A percentile compares a stretch with the other conserved stretches of the same genome.
phyloP scores from a whole-genome alignment of 2,888 invertebrate genomes.

The Catocala nupta region DNA sequence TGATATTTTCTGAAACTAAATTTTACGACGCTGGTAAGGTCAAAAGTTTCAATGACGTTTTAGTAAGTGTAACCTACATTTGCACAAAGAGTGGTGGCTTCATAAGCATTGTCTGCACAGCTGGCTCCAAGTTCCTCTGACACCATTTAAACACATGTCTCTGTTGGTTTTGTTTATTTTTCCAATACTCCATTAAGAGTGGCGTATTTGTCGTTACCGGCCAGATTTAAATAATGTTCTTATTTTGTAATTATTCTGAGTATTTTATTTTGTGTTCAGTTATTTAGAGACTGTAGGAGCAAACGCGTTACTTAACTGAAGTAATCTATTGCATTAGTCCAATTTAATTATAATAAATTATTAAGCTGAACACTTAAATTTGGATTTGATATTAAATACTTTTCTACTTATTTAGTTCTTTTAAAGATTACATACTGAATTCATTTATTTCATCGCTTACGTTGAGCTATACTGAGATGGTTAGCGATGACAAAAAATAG shows the following conservation, averaged over 20 bases:
- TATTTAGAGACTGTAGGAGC: not conserved
- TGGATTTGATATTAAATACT: too few relatives aligned
- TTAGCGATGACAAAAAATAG: too few relatives aligned
- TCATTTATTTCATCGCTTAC: too few relatives aligned
- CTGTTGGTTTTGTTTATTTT: conserved; percentile 47
- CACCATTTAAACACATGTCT: conserved; percentile 59
- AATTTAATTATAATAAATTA: too few relatives aligned
- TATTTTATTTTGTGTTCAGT: not conserved
- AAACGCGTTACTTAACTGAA: too few relatives aligned
- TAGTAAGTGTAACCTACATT: conserved; percentile 50
- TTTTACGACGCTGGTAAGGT: conserved; percentile 8
- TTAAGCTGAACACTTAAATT: too few relatives aligned
- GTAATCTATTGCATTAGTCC: too few relatives aligned
- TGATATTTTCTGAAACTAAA: not conserved
- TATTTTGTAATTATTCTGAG: not conserved
- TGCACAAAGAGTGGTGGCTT: conserved; percentile 36
- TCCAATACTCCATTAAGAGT: conserved; percentile 31
- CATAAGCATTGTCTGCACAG: conserved; percentile 57
- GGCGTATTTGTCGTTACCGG: conserved; percentile 7
- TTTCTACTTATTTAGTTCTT: too few relatives aligned
- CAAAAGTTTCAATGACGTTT: conserved; percentile 26
- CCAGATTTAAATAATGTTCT: conserved; percentile 11
- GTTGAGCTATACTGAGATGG: too few relatives aligned
- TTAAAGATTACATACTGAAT: too few relatives aligned
- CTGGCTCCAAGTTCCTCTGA: conserved; percentile 56